Evolutionary conservation across 2,797 vertebrate species (phyloP), one percentile per base, ranked within the genome.

Genomic region (Halcyon badia): DNA sequence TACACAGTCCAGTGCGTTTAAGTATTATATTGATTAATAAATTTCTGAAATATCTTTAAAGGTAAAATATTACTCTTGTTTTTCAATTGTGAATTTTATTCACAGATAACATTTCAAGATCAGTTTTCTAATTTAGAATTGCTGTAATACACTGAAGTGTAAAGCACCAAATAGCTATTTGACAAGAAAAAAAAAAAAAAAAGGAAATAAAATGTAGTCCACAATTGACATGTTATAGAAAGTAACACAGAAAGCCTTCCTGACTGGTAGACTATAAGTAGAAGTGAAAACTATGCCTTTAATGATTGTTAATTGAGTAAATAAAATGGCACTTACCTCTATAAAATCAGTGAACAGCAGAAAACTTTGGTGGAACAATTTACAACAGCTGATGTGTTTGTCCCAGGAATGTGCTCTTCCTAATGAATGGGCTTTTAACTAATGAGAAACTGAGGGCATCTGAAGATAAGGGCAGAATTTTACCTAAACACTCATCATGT

Each of bases 321-420:
- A 90, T 77, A 96, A 69, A 28, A 41, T 26, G 49, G 81, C 69
- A 97, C 97, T 97, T 97, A 97, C 96, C 94, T 96, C 87, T 62
- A 64, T 21, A 73, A 92, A 96, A 80, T 82, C 90, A 93, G 86
- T 60, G 78, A 92, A 78, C 42, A 89, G 87, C 69, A 83, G 81
- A 92, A 97, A 96, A 90, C 46, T 93, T 97, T 91, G 93, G 66
- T 17, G 46, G 54, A 95, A 65, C 83, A 83, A 94, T 66, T 92
- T 94, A 78, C 57, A 91, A 61, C 71, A 82, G 89, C 75, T 94
- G 69, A 95, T 78, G 81, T 48, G 77, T 73, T 96, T 97, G 95
- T 95, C 77, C 93, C 14, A 11, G 87, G 73, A 97, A 61, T 70
- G 77, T 73, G 81, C 78, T 95, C 76, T 89, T 96, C 89, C 95